Base-by-base conservation (phyloP, 2,797 vertebrate genomes). In the Peromyscus aztecus region DNA sequence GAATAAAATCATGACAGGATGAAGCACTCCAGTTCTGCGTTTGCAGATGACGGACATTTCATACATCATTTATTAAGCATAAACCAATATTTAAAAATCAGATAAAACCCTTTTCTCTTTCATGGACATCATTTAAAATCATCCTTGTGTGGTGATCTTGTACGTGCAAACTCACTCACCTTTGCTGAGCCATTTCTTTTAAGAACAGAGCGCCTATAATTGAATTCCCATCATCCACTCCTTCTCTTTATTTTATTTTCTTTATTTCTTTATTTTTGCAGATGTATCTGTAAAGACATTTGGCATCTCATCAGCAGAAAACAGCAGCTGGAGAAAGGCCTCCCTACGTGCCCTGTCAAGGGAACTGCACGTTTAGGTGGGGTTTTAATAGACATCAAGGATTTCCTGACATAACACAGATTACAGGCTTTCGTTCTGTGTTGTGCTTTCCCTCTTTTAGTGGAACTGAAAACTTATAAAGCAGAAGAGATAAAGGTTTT, bases 221-320 rank as follows among this genome's bases (percentile, higher is more conserved):
- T 98, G 97, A 97, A 98, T 96, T 96, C 96, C 97, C 98, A 93
- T 96, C 16, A 90, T 37, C 55, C 29, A 19, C 73, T 81, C n/a
- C 3, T 6, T 75, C 24, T 80, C 37, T 59, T 19, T 19, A 40
- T 87, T 73, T 16, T 61, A 21, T 23, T 46, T 80, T 17, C 63
- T 21, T 76, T 61, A 21, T 61, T 61, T 61, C 19, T 86, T 34
- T 83, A 3, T 75, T 49, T 89, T 88, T 81, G 63, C 10, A 97
- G 90, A 98, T 84, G 85, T 97, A 97, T 98, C 97, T 98, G 97
- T 98, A 98, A 99, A 98, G 98, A 98, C 96, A 98, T 98, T 98
- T 99, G 98, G 98, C 98, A 98, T 98, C 98, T 99, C 98, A 98
- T 99, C 98, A 98, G 97, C 97, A 98, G 14, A 98, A 98, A 98